Conservation (phyloP, 2,888 invertebrate species). For the Patella ulyssiponensis region DNA sequence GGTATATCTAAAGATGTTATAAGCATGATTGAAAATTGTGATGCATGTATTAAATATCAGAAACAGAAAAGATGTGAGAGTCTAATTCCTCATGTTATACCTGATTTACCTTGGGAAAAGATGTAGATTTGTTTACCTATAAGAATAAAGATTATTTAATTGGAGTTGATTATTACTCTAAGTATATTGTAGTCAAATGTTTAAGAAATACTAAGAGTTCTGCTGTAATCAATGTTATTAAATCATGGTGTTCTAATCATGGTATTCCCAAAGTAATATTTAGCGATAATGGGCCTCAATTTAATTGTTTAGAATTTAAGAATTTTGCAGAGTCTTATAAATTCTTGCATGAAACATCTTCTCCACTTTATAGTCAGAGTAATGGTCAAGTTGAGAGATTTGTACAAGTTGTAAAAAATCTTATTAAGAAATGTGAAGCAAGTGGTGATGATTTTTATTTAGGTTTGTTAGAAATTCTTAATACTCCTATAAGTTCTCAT, state of each 20-base stretch:
- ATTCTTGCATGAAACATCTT: background rate
- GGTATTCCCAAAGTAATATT: background rate
- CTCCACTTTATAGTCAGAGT: background rate
- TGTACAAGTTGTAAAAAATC: background rate
- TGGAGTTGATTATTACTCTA: constrained; percentile 3
- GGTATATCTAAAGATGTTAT: background rate
- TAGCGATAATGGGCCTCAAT: background rate
- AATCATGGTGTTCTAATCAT: background rate
- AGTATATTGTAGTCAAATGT: background rate
- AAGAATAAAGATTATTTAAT: constrained; percentile 1
- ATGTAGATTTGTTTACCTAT: constrained; percentile 1
- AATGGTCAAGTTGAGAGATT: background rate
- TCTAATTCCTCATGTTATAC: background rate
- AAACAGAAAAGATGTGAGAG: background rate
- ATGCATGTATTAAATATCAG: background rate
- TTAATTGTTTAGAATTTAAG: constrained; percentile 4
- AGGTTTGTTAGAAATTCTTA: background rate
- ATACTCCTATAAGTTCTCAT: background rate
- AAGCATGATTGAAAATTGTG: background rate
- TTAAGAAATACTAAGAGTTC: constrained; percentile 4
- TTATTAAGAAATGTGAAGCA: background rate
- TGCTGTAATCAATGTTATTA: constrained; percentile 5
- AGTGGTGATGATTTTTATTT: background rate
- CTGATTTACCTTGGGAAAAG: background rate
- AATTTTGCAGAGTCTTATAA: background rate